These are phyloP conservation scores for Rotaria macrura DNA, from an alignment of 2,888 invertebrate genomes.

Conservation along the genomic window DNA sequence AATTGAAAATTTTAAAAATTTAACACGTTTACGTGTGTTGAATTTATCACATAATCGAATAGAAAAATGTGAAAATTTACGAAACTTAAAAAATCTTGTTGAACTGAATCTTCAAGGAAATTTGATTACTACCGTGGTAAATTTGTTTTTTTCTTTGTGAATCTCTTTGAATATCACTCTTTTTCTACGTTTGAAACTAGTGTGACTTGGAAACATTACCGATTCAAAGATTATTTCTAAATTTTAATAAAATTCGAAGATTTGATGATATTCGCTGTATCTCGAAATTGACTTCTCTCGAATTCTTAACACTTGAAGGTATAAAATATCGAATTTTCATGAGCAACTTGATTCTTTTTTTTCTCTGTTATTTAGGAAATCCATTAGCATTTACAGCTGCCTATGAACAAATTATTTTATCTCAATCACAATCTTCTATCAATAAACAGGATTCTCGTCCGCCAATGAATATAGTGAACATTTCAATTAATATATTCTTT, in stretches of 20 bases:
- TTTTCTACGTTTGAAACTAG: conserved; percentile 54
- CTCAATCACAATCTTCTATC: not conserved
- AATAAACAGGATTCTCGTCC: not conserved
- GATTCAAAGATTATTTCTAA: conserved; percentile 67
- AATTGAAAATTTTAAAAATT: conserved; percentile 59
- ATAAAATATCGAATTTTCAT: too few species aligned
- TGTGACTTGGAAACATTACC: conserved; percentile 68
- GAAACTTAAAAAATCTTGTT: conserved; percentile 65
- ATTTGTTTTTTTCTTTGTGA: conserved; percentile 32
- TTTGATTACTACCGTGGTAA: conserved; percentile 55
- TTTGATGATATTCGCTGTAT: conserved; percentile 5
- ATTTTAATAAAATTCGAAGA: conserved; percentile 62
- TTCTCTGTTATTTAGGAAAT: not conserved
- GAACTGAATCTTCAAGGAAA: conserved; percentile 80
- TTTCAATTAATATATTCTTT: not conserved
- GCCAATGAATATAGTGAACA: not conserved
- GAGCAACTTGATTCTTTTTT: too few species aligned
- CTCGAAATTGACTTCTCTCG: not conserved
- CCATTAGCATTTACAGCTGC: conserved; percentile 2
- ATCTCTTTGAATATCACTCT: not conserved
- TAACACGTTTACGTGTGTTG: conserved; percentile 71
- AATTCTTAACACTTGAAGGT: not conserved
- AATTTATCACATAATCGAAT: conserved; percentile 86
- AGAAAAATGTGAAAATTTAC: conserved; percentile 63
- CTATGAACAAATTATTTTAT: conserved; percentile 8